Percentiles rank a stretch among this genome's conserved stretches.
Conservation (phyloP, 1,140 invertebrate genomes). For the Aplysia californica region DNA sequence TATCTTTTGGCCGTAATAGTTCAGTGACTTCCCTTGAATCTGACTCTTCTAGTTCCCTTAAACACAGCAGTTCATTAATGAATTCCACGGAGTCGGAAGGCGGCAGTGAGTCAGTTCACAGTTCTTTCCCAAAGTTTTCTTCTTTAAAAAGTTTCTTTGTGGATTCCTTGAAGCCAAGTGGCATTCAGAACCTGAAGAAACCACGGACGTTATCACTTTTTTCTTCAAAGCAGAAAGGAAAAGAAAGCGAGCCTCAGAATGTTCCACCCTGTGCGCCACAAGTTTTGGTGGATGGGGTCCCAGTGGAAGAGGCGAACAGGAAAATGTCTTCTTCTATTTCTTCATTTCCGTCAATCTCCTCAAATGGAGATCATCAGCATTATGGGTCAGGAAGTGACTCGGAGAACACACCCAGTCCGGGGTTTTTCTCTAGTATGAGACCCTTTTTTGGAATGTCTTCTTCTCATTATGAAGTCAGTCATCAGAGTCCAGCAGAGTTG, state of each 20-base stretch:
- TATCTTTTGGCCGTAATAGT: neutral
- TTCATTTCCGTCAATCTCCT: too few species aligned
- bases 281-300: neutral
- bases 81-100: neutral
- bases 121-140: slow-evolving; percentile 3
- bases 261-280: neutral
- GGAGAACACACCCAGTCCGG: neutral
- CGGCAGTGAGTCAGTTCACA: neutral
- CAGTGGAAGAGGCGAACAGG: neutral
- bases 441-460: neutral
- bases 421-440: neutral
- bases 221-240: neutral
- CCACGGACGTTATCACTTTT: slow-evolving; percentile 5
- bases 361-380: neutral
- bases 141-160: slow-evolving; percentile 16
- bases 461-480: neutral
- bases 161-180: slow-evolving; percentile 77
- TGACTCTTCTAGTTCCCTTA: neutral
- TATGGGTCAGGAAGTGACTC: neutral
- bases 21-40: neutral
- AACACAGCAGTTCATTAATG: slow-evolving; percentile 7
- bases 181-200: slow-evolving; percentile 70
- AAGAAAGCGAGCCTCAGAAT: neutral
- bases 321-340: too few species aligned
- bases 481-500: neutral